phyloP scores from a whole-genome alignment of 1,140 invertebrate genomes.

The Homarus americanus region DNA sequence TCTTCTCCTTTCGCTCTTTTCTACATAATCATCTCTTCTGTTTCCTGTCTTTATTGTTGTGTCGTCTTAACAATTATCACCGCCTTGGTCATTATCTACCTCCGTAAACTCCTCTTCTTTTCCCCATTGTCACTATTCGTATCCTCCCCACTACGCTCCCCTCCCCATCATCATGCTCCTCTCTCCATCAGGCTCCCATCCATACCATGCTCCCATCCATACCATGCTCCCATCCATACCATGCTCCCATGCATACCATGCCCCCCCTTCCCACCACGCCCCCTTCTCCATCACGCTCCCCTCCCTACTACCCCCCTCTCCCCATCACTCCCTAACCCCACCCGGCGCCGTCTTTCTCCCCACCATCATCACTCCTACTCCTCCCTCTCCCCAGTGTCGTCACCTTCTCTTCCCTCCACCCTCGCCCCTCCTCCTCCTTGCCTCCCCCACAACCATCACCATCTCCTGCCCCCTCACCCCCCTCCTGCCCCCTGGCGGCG shows the following conservation, averaged over 20 bases:
- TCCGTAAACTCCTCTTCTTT: too few species aligned
- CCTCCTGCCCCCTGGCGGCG: not conserved
- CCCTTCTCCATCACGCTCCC: not conserved
- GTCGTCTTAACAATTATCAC: too few species aligned
- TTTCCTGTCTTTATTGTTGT: too few species aligned
- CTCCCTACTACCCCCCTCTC: not conserved
- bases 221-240: not conserved
- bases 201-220: too few species aligned
- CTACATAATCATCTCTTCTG: not conserved
- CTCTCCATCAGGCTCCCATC: not conserved
- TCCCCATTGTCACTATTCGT: not conserved
- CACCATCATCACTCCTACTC: not conserved
- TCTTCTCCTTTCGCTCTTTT: not conserved
- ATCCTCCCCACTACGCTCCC: not conserved
- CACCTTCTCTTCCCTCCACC: not conserved
- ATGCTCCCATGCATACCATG: too few species aligned
- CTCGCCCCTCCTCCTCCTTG: not conserved
- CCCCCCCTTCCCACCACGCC: not conserved
- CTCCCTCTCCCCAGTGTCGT: conserved; percentile 23
- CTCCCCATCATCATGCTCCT: not conserved
- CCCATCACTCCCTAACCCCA: not conserved
- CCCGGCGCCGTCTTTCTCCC: not conserved
- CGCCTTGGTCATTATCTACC: too few species aligned
- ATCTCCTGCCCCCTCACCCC: not conserved
- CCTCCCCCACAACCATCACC: not conserved